These are phyloP conservation scores for Pogoniulus pusillus DNA, from an alignment of 2,797 vertebrate genomes.

Conservation along the genomic window DNA sequence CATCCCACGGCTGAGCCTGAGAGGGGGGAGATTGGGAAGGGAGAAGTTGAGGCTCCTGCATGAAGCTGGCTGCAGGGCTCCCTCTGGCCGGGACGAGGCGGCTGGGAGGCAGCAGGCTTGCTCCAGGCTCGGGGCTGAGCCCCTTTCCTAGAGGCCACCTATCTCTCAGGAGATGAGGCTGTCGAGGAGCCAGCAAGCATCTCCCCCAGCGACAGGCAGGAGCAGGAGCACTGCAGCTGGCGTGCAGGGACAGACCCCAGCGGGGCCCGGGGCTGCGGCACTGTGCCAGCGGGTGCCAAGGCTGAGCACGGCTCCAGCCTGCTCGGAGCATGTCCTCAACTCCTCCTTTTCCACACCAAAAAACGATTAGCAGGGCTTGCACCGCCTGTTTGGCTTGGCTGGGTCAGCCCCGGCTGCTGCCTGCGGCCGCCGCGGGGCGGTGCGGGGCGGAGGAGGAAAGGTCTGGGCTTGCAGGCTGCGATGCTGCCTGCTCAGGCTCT, in stretches of 20 bases:
- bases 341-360: background rate
- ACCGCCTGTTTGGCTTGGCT: background rate
- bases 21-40: background rate
- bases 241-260: background rate
- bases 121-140: background rate
- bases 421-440: fast-evolving
- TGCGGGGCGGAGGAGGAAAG: background rate
- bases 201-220: background rate
- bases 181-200: background rate
- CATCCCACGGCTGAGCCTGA: fast-evolving
- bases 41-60: too few relatives aligned
- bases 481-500: fast-evolving
- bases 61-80: background rate
- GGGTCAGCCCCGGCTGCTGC: background rate
- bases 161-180: background rate
- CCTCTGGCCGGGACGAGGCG: background rate
- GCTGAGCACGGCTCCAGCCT: background rate
- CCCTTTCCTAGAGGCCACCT: background rate
- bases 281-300: background rate
- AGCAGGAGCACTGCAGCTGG: background rate
- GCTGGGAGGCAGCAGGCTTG: background rate
- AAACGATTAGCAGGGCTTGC: background rate
- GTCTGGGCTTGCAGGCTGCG: background rate
- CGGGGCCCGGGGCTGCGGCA: fast-evolving
- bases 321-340: background rate